Percentiles rank a stretch among this genome's conserved stretches.
Conservation (phyloP, 2,888 invertebrate species). For the Drosophila colorata region DNA sequence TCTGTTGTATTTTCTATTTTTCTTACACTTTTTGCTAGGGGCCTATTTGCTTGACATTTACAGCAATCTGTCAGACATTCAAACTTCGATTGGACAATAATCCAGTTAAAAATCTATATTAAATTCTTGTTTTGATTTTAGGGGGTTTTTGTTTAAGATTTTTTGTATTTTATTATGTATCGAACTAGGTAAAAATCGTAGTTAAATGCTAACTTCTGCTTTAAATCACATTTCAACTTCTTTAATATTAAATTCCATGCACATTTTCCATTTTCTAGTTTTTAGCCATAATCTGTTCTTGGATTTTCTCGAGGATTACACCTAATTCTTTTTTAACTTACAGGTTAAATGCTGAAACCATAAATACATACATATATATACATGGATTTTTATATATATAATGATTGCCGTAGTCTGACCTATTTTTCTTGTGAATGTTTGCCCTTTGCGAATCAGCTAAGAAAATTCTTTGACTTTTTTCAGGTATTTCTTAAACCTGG, state of each 20-base stretch:
- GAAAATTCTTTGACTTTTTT: constrained; percentile 4
- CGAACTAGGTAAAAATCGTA: background rate
- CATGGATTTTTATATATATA: background rate
- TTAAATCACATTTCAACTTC: background rate
- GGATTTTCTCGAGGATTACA: background rate
- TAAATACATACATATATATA: background rate
- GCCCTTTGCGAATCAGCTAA: constrained; percentile 4
- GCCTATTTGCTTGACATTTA: constrained; percentile 33
- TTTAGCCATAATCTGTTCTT: background rate
- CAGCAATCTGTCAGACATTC: background rate
- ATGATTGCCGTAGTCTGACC: constrained; percentile 17
- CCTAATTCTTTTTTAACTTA: background rate
- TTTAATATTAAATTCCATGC: constrained; percentile 1
- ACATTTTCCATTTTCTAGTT: background rate
- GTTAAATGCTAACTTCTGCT: background rate
- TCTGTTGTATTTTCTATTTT: constrained; percentile 37
- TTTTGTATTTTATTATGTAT: too few relatives aligned
- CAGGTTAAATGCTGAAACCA: constrained; percentile 11
- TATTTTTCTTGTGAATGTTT: constrained; percentile 9
- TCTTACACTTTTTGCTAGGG: background rate
- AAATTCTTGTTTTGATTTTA: too few relatives aligned
- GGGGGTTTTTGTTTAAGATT: too few relatives aligned
- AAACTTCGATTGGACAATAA: background rate
- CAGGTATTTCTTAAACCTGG: constrained; percentile 16
- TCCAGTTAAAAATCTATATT: too few relatives aligned